These are phyloP conservation scores for Ceriagrion tenellum DNA, from an alignment of 2,888 invertebrate species.

Conservation along the genomic window DNA sequence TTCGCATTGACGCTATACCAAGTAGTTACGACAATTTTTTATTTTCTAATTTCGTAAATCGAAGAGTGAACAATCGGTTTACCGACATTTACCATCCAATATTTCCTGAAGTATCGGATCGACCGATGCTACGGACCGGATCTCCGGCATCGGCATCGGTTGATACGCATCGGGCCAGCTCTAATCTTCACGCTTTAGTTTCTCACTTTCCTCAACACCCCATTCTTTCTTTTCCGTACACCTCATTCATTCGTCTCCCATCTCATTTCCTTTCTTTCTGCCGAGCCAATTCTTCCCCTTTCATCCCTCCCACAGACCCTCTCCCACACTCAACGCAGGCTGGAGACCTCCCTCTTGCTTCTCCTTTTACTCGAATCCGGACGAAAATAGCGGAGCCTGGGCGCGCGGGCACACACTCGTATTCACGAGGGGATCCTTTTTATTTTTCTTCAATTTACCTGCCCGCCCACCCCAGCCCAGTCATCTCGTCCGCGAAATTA, in stretches of 20 bases:
- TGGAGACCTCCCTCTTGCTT: neutral
- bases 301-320: neutral
- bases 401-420: neutral
- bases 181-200: no score
- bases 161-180: no score
- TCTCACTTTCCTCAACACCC: neutral
- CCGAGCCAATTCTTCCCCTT: neutral
- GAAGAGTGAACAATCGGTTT: no score
- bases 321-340: neutral
- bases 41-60: no score
- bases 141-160: no score
- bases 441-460: slow-evolving; percentile 32
- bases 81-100: no score
- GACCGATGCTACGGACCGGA: no score
- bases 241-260: neutral
- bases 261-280: neutral
- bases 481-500: neutral
- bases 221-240: neutral
- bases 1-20: no score
- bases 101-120: no score
- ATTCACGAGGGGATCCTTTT: neutral
- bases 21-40: no score
- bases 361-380: neutral
- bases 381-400: neutral
- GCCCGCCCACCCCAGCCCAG: neutral